Evolutionary conservation across 2,797 vertebrate genomes (phyloP), one percentile per base, ranked within the genome.

Genomic region (Spinibarbus caldwelli): DNA sequence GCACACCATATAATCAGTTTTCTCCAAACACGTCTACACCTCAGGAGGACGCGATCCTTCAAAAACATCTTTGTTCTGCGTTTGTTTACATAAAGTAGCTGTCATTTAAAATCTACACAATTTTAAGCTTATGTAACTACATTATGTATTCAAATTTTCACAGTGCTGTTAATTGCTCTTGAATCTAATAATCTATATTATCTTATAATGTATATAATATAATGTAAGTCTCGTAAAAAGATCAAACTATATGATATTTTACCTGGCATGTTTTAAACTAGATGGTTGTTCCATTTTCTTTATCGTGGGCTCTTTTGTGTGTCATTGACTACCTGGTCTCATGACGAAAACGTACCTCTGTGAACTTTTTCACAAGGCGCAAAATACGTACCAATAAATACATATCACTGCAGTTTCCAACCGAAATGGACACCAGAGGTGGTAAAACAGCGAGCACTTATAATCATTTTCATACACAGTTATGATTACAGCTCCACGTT

Each of bases 1-100:
- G 86, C 85, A 87, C 90, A 87, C 84, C 85, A 77, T 72, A 71
- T 93, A 92, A 93, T 90, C 90, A 91, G 86, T 91, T 90, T 88
- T 76, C 85, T 83, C 81, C 72, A 87, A 90, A 83, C 85, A 87
- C 71, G 7, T 88, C 66, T 87, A n/a, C 77, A 89, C 88, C 86
- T 85, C 85, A 66, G n/a, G n/a, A 77, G 36, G 17, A 84, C 88
- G 76, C 89, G 4, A 81, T 88, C 83, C 75, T 21, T 84, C 83
- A 67, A 47, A 34, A 82, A 79, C 85, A 75, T 49, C 47, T 49
- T 49, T 17, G 47, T 49, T 49, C 49, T 83, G 87, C 84, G 21
- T 52, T 31, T 78, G 26, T 78, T 70, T 80, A n/a, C 41, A 67
- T 49, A 5, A 79, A 64, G n/a, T 43, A 79, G 17, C 54, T 29